phyloP scores from a whole-genome alignment of 2,888 invertebrate genomes.

The Rotaria socialis region DNA sequence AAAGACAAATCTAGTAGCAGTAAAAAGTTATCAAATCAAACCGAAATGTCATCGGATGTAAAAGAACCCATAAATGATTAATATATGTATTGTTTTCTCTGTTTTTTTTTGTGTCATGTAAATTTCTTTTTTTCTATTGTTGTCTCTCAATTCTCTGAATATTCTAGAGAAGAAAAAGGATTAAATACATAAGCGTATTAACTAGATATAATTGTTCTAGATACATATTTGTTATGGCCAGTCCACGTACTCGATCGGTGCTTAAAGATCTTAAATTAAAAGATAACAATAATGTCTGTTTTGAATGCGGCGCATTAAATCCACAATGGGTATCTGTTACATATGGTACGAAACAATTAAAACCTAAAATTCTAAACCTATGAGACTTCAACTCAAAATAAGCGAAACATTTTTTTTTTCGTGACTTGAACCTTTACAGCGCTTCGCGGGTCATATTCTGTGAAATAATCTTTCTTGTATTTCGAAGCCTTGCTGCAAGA shows the following conservation, averaged over 20 bases:
- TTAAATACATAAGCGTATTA: not conserved
- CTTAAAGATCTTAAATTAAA: constrained; percentile 79
- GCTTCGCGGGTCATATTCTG: no score
- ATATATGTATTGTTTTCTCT: not conserved
- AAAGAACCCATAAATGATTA: constrained; percentile 5
- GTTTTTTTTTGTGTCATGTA: constrained; percentile 19
- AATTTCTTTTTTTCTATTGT: not conserved
- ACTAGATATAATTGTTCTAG: constrained; percentile 22
- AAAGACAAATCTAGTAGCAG: constrained; percentile 27
- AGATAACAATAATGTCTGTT: constrained; percentile 93
- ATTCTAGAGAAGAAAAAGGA: not conserved
- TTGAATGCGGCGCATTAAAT: constrained; percentile 91
- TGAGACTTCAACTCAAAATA: no score
- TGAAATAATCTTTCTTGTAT: no score
- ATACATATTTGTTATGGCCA: constrained; percentile 71
- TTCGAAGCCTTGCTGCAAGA: no score
- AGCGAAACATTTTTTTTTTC: no score
- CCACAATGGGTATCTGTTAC: constrained; percentile 98
- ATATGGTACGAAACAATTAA: constrained; percentile 67
- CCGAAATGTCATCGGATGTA: not conserved
- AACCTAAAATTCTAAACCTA: no score
- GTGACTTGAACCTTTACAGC: no score
- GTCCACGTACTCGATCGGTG: constrained; percentile 84
- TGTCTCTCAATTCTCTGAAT: not conserved
- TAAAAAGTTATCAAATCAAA: not conserved